Conservation (phyloP, 2,797 vertebrate species). For the Notolabrus celidotus region DNA sequence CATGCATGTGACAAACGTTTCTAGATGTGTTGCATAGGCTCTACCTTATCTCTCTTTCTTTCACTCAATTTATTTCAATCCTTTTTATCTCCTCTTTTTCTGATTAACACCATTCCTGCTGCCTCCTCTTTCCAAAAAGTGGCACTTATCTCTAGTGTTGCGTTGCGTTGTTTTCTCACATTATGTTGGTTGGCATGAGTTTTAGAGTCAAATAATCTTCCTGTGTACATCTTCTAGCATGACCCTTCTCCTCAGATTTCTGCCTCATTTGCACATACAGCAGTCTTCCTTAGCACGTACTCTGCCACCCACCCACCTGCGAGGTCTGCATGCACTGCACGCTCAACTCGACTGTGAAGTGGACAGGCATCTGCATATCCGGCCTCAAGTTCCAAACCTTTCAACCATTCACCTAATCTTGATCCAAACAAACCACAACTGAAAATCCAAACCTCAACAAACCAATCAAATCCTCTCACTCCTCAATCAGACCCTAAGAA, state of each 20-base stretch:
- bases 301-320: constrained; percentile 79
- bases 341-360: constrained; percentile 87
- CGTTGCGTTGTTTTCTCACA: constrained; percentile 99
- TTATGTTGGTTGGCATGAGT: constrained; percentile 99
- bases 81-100: constrained; percentile 78
- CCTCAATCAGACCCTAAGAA: constrained; percentile 49
- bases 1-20: constrained; percentile 66
- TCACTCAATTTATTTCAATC: constrained; percentile 72
- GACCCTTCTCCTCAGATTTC: constrained; percentile 96
- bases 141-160: constrained; percentile 99
- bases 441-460: constrained; percentile 24
- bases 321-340: constrained; percentile 89
- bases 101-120: constrained; percentile 83
- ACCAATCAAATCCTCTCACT: constrained; percentile 28
- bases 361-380: constrained; percentile 83
- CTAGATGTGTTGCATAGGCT: constrained; percentile 70
- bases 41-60: constrained; percentile 80
- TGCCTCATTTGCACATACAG: constrained; percentile 92
- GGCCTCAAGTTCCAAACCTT: constrained; percentile 58
- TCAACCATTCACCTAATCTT: constrained; percentile 53
- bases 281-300: constrained; percentile 82
- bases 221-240: constrained; percentile 99
- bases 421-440: constrained; percentile 38
- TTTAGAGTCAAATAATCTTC: constrained; percentile 99
- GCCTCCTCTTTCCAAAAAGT: constrained; percentile 89